These are phyloP conservation scores for Athripsodes cinereus DNA, from an alignment of 2,888 invertebrate species.

Conservation along the genomic window DNA sequence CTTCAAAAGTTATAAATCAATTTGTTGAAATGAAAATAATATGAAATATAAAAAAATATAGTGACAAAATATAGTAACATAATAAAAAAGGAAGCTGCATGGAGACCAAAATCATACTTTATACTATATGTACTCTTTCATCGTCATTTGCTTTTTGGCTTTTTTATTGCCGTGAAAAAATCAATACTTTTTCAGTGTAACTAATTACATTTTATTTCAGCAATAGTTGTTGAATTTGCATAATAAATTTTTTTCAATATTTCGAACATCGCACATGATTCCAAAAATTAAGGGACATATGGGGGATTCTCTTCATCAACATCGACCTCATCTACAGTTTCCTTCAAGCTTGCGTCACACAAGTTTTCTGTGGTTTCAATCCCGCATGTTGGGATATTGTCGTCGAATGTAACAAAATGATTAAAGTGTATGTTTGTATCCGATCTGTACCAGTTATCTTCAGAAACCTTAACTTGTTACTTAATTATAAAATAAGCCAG, in stretches of 20 bases:
- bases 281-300: conserved; percentile 5
- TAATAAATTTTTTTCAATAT: conserved; percentile 6
- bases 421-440: conserved; percentile 7
- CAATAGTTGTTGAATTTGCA: conserved; percentile 8
- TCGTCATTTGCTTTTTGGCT: too few relatives aligned
- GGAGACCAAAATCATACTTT: too few relatives aligned
- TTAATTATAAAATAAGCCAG: too few relatives aligned
- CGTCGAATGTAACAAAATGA: conserved; percentile 10
- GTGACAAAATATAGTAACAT: too few relatives aligned
- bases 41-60: too few relatives aligned
- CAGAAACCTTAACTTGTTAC: conserved; percentile 12
- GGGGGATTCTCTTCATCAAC: conserved; percentile 9
- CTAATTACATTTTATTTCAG: neutral
- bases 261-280: conserved; percentile 2
- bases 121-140: too few relatives aligned
- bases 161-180: neutral
- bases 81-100: too few relatives aligned
- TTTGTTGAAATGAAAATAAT: too few relatives aligned
- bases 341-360: conserved; percentile 11
- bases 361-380: conserved; percentile 14
- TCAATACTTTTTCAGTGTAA: neutral
- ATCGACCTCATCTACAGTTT: conserved; percentile 9
- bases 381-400: conserved; percentile 13
- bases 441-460: conserved; percentile 9
- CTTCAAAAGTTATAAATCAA: too few relatives aligned